phyloP scores from a whole-genome alignment of 2,113 vertebrate species.

The Corynorhinus townsendii region DNA sequence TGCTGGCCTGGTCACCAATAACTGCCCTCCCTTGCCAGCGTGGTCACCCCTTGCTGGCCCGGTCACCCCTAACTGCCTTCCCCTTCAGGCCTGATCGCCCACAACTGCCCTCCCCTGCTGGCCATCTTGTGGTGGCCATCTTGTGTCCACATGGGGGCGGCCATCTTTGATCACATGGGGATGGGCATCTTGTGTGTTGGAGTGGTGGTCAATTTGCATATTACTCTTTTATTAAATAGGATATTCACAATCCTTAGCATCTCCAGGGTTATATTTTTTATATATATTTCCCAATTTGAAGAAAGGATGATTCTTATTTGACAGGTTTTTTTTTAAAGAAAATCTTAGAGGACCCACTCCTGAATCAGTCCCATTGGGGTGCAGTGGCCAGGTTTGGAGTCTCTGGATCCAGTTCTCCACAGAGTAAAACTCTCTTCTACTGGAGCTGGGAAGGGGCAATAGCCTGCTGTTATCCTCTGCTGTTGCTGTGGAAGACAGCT shows the following conservation, averaged over 20 bases:
- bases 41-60: too few species aligned
- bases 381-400: background rate
- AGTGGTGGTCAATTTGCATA: too few species aligned
- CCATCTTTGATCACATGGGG: too few species aligned
- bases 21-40: too few species aligned
- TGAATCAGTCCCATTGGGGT: background rate
- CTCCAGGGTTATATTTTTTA: background rate
- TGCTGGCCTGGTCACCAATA: too few species aligned
- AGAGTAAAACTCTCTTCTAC: background rate
- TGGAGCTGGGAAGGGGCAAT: background rate
- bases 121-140: too few species aligned
- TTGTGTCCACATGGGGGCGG: too few species aligned
- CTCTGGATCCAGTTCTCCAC: background rate
- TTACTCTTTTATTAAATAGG: too few species aligned
- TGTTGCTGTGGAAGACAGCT: background rate
- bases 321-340: background rate
- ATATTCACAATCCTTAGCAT: background rate
- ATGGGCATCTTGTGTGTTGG: too few species aligned
- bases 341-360: background rate
- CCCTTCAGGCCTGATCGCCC: too few species aligned
- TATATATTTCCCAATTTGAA: background rate
- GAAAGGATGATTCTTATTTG: background rate
- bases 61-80: too few species aligned
- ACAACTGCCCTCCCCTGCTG: too few species aligned
- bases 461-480: background rate